Percentiles rank a stretch among this genome's conserved stretches.
Evolutionary conservation across 2,797 vertebrate species (phyloP).

Genomic region (Gymnoscopelus braueri): DNA sequence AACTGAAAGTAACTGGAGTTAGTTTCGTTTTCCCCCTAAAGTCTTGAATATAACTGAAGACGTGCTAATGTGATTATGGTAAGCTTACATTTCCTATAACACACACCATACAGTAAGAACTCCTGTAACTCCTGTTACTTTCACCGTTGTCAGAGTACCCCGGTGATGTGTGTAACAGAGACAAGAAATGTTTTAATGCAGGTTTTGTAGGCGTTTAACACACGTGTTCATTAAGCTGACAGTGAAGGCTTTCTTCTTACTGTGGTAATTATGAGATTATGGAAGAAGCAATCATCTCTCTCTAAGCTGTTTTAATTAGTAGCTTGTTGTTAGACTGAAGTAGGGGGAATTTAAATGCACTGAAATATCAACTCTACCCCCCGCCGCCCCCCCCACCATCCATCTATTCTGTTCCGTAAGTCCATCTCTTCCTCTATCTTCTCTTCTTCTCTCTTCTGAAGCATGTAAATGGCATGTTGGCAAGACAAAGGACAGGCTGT

Average conservation of each 20-base stretch:
- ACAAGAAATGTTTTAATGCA: conserved; percentile 44
- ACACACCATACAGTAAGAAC: too few species aligned
- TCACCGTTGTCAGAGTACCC: too few species aligned
- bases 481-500: conserved; percentile 27
- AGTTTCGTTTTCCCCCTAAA: too few species aligned
- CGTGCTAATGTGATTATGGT: too few species aligned
- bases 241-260: conserved; percentile 76
- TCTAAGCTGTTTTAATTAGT: conserved; percentile 84
- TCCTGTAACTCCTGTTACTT: too few species aligned
- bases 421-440: conserved; percentile 33
- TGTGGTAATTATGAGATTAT: conserved; percentile 85
- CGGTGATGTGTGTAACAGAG: too few species aligned
- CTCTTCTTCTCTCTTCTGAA: conserved; percentile 34
- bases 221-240: conserved; percentile 78
- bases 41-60: too few species aligned
- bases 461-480: conserved; percentile 50
- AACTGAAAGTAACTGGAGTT: too few species aligned
- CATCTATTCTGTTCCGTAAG: neutral
- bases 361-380: conserved; percentile 71
- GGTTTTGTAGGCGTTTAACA: conserved; percentile 52
- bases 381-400: conserved; percentile 40
- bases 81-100: too few species aligned
- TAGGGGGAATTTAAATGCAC: conserved; percentile 76
- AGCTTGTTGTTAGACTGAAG: conserved; percentile 81
- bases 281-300: conserved; percentile 74